phyloP scores from a whole-genome alignment of 2,113 vertebrate species.

The Chaetodon trifascialis region DNA sequence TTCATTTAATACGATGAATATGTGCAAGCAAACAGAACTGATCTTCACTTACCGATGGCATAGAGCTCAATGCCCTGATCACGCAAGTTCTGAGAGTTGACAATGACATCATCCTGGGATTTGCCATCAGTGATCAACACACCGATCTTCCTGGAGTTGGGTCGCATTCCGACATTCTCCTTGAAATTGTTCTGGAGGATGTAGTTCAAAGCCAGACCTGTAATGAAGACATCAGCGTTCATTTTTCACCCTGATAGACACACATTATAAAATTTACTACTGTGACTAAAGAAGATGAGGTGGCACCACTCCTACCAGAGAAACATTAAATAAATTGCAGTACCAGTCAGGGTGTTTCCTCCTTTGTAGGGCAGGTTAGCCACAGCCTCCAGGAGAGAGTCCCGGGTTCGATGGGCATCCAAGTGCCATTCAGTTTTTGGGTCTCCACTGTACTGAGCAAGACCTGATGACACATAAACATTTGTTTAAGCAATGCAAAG shows the following conservation, averaged over 20 bases:
- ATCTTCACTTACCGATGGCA: slow-evolving; percentile 89
- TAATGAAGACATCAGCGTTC: not conserved
- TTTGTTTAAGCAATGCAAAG: slow-evolving; percentile 15
- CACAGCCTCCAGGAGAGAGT: slow-evolving; percentile 91
- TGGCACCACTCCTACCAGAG: accelerated
- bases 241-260: not conserved
- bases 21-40: not conserved
- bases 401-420: slow-evolving; percentile 88
- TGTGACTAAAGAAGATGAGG: not conserved
- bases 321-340: not conserved
- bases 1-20: not conserved
- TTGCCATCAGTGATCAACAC: slow-evolving; percentile 98
- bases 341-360: slow-evolving; percentile 98
- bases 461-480: slow-evolving; percentile 80
- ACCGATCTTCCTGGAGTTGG: slow-evolving; percentile 92
- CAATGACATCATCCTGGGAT: slow-evolving; percentile 94
- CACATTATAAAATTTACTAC: not conserved
- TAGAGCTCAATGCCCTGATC: slow-evolving; percentile 92
- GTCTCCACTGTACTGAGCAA: slow-evolving; percentile 98
- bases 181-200: slow-evolving; percentile 94
- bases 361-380: slow-evolving; percentile 96
- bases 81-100: slow-evolving; percentile 90
- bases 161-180: slow-evolving; percentile 90
- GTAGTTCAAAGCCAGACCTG: slow-evolving; percentile 96
- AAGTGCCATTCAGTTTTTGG: slow-evolving; percentile 98